phyloP scores from a whole-genome alignment of 2,888 invertebrate species.

The Plutella xylostella region DNA sequence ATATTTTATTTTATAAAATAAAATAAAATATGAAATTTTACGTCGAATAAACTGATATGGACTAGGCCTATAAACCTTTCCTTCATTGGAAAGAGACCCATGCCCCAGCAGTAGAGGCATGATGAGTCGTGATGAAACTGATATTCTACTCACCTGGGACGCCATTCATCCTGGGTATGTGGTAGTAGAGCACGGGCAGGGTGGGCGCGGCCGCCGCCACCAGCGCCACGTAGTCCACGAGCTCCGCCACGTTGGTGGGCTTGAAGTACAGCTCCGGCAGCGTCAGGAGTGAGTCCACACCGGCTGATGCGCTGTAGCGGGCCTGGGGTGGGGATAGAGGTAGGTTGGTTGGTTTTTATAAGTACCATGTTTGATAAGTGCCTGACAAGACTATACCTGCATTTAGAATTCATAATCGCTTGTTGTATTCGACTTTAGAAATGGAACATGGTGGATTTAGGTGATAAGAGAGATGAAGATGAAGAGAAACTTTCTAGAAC shows the following conservation, averaged over 20 bases:
- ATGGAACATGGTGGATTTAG: too few relatives aligned
- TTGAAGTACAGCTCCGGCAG: slow-evolving; percentile 84
- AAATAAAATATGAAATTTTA: neutral
- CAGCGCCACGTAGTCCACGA: slow-evolving; percentile 74
- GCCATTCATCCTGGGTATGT: slow-evolving; percentile 79
- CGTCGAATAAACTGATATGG: too few relatives aligned
- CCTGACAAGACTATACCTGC: too few relatives aligned
- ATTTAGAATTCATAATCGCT: too few relatives aligned
- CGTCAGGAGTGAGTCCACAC: slow-evolving; percentile 77
- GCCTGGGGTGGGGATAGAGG: slow-evolving; percentile 70
- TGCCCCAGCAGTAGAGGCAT: too few relatives aligned
- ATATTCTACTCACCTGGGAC: slow-evolving; percentile 74
- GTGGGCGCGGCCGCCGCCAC: slow-evolving; percentile 79
- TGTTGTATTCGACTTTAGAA: too few relatives aligned
- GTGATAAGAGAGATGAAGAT: too few relatives aligned
- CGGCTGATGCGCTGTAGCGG: slow-evolving; percentile 73
- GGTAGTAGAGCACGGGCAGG: slow-evolving; percentile 85
- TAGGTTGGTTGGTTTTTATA: too few relatives aligned
- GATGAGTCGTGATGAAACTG: neutral
- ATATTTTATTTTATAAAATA: neutral
- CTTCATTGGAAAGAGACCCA: too few relatives aligned
- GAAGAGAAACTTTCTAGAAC: too few relatives aligned
- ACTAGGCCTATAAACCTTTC: neutral
- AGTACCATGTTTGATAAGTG: too few relatives aligned
- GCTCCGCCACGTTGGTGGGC: slow-evolving; percentile 68